phyloP scores from a whole-genome alignment of 2,113 vertebrate species.

The Ictalurus furcatus region DNA sequence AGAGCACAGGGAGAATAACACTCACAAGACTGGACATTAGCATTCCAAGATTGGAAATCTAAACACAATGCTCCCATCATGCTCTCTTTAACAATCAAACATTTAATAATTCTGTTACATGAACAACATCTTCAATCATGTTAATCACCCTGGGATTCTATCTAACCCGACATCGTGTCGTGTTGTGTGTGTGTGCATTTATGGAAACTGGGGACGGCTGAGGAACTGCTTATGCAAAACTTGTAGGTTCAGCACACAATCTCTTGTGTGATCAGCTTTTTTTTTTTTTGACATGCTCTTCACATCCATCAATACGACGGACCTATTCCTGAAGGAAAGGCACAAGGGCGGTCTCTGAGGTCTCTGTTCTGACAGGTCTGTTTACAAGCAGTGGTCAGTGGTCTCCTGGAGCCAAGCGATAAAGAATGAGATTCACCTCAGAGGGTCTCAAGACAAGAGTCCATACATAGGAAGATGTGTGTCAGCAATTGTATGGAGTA shows the following conservation, averaged over 20 bases:
- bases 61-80: not conserved
- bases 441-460: slow-evolving; percentile 44
- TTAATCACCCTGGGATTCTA: slow-evolving; percentile 18
- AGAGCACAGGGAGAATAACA: not conserved
- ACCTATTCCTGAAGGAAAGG: slow-evolving; percentile 41
- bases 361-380: slow-evolving; percentile 45
- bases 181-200: not conserved
- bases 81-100: not conserved
- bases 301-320: slow-evolving; percentile 52
- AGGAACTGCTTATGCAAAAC: slow-evolving; percentile 33
- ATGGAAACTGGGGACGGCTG: not conserved
- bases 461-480: slow-evolving; percentile 37
- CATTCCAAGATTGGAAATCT: not conserved
- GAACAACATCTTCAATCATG: not conserved
- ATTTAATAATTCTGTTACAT: not conserved
- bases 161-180: not conserved
- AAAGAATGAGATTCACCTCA: slow-evolving; percentile 53
- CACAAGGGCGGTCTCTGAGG: slow-evolving; percentile 30
- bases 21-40: not conserved
- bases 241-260: slow-evolving; percentile 50
- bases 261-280: slow-evolving; percentile 52
- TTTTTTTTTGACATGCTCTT: slow-evolving; percentile 54
- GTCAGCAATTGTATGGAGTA: slow-evolving; percentile 42
- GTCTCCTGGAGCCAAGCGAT: slow-evolving; percentile 40
- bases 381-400: slow-evolving; percentile 42